Evolutionary conservation across 2,888 invertebrate species (phyloP), one percentile per base, ranked within the genome.

Genomic region (Apoda limacodes): DNA sequence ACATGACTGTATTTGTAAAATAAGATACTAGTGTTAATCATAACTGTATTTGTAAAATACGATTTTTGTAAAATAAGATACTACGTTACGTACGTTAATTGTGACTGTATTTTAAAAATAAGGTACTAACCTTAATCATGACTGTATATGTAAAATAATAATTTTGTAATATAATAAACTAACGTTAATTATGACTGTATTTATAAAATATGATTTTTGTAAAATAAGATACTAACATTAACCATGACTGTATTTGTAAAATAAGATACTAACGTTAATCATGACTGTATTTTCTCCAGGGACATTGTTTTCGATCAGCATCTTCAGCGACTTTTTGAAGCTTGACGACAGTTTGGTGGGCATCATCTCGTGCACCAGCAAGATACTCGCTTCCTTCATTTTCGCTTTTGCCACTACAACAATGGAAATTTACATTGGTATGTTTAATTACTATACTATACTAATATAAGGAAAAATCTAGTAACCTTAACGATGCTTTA

Each of bases 301-400:
- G 21, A 92, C 92, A 2, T 75, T 89, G 36, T 84, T 92, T 50
- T 91, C 92, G 0, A 90, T 93, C 25, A 90, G 90, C 30, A 66
- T 93, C 9, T 89, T 93, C 60, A 92, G 90, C 44, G 90, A 90
- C 52, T 81, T 88, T 45, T 59, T 93, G 52, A 89, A 92, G 60
- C 83, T 93, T 30, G 91, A 93, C 43, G 93, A 93, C 63, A 90
- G 92, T 0, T 65, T 92, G 3, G 86, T 93, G n/a, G 93, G 92
- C 3, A 88, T 92, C n/a, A 85, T 93, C 52, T 92, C 93, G 2
- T 89, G 89, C 46, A 84, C 87, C 59, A 93, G 93, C 52, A 93
- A 93, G 74, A 92, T 93, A 30, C 70, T 92, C 1, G 90, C 92
- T 0, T 86, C 92, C 21, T 89, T 93, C 48, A 89, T 92, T 1